Evolutionary conservation across 2,888 invertebrate genomes (phyloP).

Genomic region (Macrosoma leucophasiata): DNA sequence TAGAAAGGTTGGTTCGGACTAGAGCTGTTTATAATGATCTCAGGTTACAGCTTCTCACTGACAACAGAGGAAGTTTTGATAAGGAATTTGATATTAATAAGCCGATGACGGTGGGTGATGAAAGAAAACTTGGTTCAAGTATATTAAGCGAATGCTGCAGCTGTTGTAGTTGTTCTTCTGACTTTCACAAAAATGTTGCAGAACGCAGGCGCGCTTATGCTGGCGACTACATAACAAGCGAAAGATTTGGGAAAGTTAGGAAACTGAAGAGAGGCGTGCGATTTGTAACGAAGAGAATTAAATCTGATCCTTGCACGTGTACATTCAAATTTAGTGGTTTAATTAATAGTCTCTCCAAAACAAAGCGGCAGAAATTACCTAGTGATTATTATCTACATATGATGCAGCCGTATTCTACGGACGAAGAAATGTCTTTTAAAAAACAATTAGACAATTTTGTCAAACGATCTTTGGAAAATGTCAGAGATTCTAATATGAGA

Average conservation of each 20-base stretch:
- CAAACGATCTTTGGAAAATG: conserved; percentile 29
- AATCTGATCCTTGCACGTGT: conserved; percentile 49
- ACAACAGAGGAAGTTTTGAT: conserved; percentile 32
- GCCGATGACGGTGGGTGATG: conserved; percentile 43
- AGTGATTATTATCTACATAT: conserved; percentile 10
- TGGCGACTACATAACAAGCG: conserved; percentile 21
- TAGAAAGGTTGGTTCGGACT: conserved; percentile 43
- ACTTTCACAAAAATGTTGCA: conserved; percentile 24
- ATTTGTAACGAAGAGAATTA: conserved; percentile 38
- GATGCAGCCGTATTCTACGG: neutral
- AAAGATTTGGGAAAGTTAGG: conserved; percentile 21
- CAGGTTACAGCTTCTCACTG: conserved; percentile 38
- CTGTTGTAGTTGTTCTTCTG: conserved; percentile 42
- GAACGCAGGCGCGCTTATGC: conserved; percentile 23
- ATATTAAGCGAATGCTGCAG: conserved; percentile 41
- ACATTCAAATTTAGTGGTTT: conserved; percentile 30
- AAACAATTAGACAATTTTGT: conserved; percentile 12
- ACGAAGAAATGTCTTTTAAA: conserved; percentile 13
- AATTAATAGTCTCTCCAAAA: conserved; percentile 28
- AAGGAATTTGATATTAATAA: conserved; percentile 32
- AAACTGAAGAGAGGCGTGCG: conserved; percentile 22
- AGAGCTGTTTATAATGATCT: conserved; percentile 47
- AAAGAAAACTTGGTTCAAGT: conserved; percentile 29
- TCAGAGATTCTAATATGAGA: conserved; percentile 27
- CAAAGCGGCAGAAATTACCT: conserved; percentile 23